Conservation (phyloP, 2,797 vertebrate species). For the Karalla daura region DNA sequence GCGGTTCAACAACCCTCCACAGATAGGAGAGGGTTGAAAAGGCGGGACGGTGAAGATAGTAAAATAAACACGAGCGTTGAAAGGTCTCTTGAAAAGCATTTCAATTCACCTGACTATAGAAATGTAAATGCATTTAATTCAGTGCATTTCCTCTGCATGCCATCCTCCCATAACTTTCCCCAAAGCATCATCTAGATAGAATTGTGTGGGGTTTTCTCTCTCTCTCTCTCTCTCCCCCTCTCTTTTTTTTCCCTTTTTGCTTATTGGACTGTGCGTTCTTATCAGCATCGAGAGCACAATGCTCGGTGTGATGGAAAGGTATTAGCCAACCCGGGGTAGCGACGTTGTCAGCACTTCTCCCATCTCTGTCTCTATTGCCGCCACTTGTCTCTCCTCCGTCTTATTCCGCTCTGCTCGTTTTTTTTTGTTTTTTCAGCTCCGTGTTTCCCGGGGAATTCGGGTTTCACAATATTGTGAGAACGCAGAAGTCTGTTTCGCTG, state of each 20-base stretch:
- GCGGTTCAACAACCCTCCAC: slow-evolving; percentile 62
- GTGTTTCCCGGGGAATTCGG: not conserved
- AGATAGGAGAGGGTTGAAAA: slow-evolving; percentile 37
- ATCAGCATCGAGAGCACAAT: slow-evolving; percentile 82
- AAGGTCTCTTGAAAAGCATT: slow-evolving; percentile 65
- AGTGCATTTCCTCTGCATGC: slow-evolving; percentile 58
- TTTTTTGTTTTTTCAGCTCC: not conserved
- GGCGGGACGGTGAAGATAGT: slow-evolving; percentile 38
- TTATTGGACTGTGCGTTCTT: slow-evolving; percentile 83
- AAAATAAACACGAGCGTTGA: slow-evolving; percentile 46
- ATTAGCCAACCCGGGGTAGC: slow-evolving; percentile 74
- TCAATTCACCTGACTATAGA: slow-evolving; percentile 73
- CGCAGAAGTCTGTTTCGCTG: not conserved
- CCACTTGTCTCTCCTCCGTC: slow-evolving; percentile 51
- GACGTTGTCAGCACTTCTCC: slow-evolving; percentile 80
- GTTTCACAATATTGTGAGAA: slow-evolving; percentile 19
- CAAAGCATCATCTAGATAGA: slow-evolving; percentile 78
- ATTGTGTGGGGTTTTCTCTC: slow-evolving; percentile 70
- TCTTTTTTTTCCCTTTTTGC: slow-evolving; percentile 70
- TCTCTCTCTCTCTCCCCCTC: slow-evolving; percentile 36
- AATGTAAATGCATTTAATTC: slow-evolving; percentile 76
- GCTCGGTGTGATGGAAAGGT: slow-evolving; percentile 82
- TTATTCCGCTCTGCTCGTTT: slow-evolving; percentile 22
- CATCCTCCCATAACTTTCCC: slow-evolving; percentile 49
- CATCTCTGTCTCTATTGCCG: slow-evolving; percentile 59